Base-by-base conservation (phyloP, 2,888 invertebrate species). In the Meta bourneti region DNA sequence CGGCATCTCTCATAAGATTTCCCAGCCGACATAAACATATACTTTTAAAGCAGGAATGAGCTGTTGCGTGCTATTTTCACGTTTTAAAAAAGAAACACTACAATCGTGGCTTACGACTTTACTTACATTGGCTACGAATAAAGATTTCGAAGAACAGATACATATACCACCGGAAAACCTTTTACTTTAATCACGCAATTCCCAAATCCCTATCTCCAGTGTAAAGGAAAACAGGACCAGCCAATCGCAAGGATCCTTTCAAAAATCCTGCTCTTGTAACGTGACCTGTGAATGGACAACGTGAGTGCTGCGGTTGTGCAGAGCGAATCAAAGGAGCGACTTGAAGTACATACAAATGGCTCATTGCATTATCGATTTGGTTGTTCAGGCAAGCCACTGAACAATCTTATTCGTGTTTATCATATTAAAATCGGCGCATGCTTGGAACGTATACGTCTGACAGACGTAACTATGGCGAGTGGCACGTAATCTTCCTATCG, bases 291-390 rank as follows among this genome's bases (percentile, higher is more conserved):
- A 91, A 71, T 87, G 91, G 91, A 61, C 87, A 71, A 69, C 71
- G 78, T n/a, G 20, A 71, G 20, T 20, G 71, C 82, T 82, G 91
- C 83, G 82, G 91, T 82, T 81, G 78, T 72, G 78, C 48, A n/a
- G 52, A 72, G 74, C 91, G 87, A 91, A 91, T 91, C 91, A 87
- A 82, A 87, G 69, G 34, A 71, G 80, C 61, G 61, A 75, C 51
- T 34, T 52, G 52, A 72, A 70, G 91, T 86, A 87, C 75, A 87
- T 91, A 87, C 69, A 91, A 87, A 91, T 75, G 91, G 87, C 82
- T 91, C 91, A 91, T 91, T 91, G 91, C 91, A 91, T 91, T 91
- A 91, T 91, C 91, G 91, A 91, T 91, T 85, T 48, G 61, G 86
- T 69, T 86, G 81, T 86, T 90, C 86, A 77, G 74, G 81, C 75